These are phyloP conservation scores for Cryptoleucopteryx plumbea DNA, from an alignment of 2,113 vertebrate genomes.

Conservation along the genomic window DNA sequence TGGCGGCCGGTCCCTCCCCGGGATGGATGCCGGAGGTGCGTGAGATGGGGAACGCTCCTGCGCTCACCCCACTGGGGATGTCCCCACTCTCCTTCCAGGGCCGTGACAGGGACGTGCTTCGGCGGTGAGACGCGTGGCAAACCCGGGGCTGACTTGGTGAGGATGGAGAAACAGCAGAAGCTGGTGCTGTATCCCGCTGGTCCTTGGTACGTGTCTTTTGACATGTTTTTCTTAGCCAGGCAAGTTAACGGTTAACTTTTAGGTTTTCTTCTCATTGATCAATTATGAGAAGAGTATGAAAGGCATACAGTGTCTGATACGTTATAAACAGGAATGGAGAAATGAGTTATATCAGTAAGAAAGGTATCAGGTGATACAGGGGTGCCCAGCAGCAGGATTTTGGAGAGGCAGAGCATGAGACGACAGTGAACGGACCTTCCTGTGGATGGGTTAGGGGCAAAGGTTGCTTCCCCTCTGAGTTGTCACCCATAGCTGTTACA, in stretches of 20 bases:
- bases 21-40: fast-evolving
- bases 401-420: not conserved
- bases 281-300: not conserved
- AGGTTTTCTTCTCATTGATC: not conserved
- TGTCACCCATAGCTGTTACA: not conserved
- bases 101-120: fast-evolving
- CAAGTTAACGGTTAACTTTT: not conserved
- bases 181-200: not conserved
- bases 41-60: not conserved
- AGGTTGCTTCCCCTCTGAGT: not conserved
- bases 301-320: not conserved
- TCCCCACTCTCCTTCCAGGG: not conserved
- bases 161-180: not conserved
- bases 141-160: not conserved
- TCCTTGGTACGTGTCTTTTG: not conserved
- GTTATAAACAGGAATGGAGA: not conserved
- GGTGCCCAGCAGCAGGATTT: not conserved
- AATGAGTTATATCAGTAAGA: not conserved
- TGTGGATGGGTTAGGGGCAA: not conserved
- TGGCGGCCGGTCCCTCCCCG: fast-evolving
- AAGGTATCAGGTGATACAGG: not conserved
- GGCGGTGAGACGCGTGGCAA: fast-evolving
- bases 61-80: too few species aligned
- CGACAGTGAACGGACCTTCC: not conserved
- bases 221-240: not conserved